Evolutionary conservation across 2,888 invertebrate genomes (phyloP), one percentile per base, ranked within the genome.

Genomic region (Monopis laevigella): DNA sequence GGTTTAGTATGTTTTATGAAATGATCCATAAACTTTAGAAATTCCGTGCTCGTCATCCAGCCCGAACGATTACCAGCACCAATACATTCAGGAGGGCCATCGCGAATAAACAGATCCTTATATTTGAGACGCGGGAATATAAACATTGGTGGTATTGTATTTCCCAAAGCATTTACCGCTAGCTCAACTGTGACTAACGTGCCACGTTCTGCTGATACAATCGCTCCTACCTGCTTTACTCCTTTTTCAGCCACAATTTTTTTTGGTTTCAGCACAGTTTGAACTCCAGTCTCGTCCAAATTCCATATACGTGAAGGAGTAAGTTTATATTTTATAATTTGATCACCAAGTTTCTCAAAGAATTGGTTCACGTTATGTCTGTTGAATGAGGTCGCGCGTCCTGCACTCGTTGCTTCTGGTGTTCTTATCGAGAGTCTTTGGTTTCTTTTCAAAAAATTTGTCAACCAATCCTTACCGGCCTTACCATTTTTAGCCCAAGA

Each of bases 11-110:
- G n/a, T n/a, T n/a, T n/a, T n/a, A n/a, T n/a, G n/a, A n/a, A n/a
- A n/a, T n/a, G n/a, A n/a, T n/a, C n/a, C n/a, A n/a, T n/a, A n/a
- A n/a, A n/a, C n/a, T n/a, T n/a, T n/a, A n/a, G n/a, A n/a, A n/a
- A n/a, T n/a, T n/a, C n/a, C n/a, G 24, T 24, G 24, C 24, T 24
- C 10, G 6, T 24, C 29, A 29, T 29, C 29, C 29, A 29, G 5
- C 29, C 29, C 5, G 29, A 29, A 7, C n/a, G 5, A 29, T 29
- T 29, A 6, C 54, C 60, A 32, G 51, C 51, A 11, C 58, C 61
- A 46, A 56, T 56, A 35, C 47, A 54, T 2, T 48, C 59, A 18
- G 50, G 43, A 11, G 59, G 60, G 6, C 58, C 55, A 46, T 51
- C 51, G 8, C 45, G 39, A 11, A 55, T 14, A 47, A 55, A 51